phyloP scores from a whole-genome alignment of 2,888 invertebrate genomes.

The Cheilosia pagana region DNA sequence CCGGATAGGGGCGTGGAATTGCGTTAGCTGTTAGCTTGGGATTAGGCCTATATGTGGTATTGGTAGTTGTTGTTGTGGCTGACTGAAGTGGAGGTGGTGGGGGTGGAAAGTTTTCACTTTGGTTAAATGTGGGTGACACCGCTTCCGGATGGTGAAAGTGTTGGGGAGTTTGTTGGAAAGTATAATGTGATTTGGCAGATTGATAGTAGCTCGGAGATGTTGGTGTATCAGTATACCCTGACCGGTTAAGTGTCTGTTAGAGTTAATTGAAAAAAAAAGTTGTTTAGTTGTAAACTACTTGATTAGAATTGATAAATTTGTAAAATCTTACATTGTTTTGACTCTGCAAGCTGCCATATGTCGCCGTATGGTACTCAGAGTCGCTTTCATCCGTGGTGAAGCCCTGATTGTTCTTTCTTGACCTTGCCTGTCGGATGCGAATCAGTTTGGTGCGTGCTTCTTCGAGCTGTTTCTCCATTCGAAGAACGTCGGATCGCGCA shows the following conservation, averaged over 20 bases:
- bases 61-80: constrained; percentile 80
- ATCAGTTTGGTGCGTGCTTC: constrained; percentile 95
- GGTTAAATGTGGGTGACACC: constrained; percentile 81
- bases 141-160: constrained; percentile 83
- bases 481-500: constrained; percentile 94
- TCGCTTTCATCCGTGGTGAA: constrained; percentile 86
- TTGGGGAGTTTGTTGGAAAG: constrained; percentile 79
- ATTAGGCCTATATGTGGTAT: constrained; percentile 81
- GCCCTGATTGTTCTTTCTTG: constrained; percentile 87
- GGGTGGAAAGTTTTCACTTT: constrained; percentile 80
- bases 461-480: constrained; percentile 96
- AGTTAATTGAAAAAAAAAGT: constrained; percentile 37
- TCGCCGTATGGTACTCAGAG: constrained; percentile 83
- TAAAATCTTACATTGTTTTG: constrained; percentile 81
- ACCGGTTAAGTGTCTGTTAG: constrained; percentile 81
- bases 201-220: constrained; percentile 81
- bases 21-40: constrained; percentile 83
- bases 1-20: constrained; percentile 83
- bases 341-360: constrained; percentile 80
- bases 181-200: constrained; percentile 80
- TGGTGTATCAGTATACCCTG: constrained; percentile 80
- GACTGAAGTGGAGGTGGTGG: constrained; percentile 83
- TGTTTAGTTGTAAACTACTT: constrained; percentile 45
- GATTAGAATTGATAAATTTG: constrained; percentile 1
- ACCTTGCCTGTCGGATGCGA: constrained; percentile 96